Evolutionary conservation across 30 jellyfish, hydroid and myxozoan genomes (phyloP).

Genomic region (Hydractinia symbiolongicarpus): DNA sequence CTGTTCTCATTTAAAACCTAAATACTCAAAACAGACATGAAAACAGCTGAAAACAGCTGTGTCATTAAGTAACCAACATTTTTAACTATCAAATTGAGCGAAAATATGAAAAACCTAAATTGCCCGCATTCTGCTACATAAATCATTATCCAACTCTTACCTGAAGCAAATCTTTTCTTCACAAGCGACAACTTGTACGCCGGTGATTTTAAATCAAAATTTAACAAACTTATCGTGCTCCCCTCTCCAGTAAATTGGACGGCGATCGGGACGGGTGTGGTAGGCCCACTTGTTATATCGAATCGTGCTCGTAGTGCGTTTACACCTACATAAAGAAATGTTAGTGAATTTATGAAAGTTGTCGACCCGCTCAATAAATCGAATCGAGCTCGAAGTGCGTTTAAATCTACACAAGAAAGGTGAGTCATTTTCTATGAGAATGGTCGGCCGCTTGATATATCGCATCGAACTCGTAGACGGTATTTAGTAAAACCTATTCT

Average conservation of each 20-base stretch:
- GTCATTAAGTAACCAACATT: too few relatives aligned
- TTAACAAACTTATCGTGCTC: constrained; percentile 66
- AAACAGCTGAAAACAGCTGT: too few relatives aligned
- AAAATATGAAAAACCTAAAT: background rate
- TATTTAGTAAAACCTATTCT: too few relatives aligned
- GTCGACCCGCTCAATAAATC: background rate
- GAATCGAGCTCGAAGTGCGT: too few relatives aligned
- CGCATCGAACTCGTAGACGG: too few relatives aligned
- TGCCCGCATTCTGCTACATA: background rate
- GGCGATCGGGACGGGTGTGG: constrained; percentile 80
- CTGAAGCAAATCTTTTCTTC: constrained; percentile 69
- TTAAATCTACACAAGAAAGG: too few relatives aligned
- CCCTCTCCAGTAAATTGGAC: constrained; percentile 91
- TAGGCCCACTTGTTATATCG: constrained; percentile 81
- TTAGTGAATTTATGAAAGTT: background rate
- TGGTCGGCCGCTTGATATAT: too few relatives aligned
- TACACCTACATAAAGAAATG: constrained; percentile 35
- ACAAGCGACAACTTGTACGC: constrained; percentile 83
- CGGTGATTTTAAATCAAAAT: constrained; percentile 73
- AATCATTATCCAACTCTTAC: constrained; percentile 33
- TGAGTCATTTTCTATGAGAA: too few relatives aligned
- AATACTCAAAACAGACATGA: too few relatives aligned
- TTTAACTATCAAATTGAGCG: background rate
- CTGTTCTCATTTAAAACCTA: too few relatives aligned
- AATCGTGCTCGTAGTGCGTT: constrained; percentile 92